Evolutionary conservation across 2,113 vertebrate species (phyloP).

Genomic region (Rostratula benghalensis): DNA sequence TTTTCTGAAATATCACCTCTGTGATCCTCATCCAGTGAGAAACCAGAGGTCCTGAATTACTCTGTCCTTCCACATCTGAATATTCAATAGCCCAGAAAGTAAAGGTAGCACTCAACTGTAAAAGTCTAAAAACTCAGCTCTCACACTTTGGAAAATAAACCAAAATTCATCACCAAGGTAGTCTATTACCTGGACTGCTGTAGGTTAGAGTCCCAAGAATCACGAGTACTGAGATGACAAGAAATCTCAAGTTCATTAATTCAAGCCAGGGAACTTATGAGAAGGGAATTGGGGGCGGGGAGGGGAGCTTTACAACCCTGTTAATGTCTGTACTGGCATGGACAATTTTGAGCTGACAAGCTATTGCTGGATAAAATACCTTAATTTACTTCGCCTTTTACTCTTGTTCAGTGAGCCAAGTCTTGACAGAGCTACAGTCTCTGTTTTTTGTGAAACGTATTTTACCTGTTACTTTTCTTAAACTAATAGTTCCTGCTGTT

Average conservation of each 20-base stretch:
- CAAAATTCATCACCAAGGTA: neutral
- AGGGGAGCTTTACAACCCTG: neutral
- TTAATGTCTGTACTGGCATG: neutral
- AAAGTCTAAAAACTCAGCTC: neutral
- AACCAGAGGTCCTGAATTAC: neutral
- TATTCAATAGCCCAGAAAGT: neutral
- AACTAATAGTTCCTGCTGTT: neutral
- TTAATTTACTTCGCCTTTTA: conserved; percentile 2
- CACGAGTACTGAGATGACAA: neutral
- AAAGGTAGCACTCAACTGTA: neutral
- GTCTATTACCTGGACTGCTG: neutral
- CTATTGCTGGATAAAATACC: neutral
- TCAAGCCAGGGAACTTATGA: neutral
- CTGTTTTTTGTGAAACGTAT: neutral
- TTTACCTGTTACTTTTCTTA: neutral
- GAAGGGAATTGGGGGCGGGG: neutral
- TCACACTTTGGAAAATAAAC: neutral
- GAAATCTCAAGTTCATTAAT: neutral
- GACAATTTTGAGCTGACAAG: neutral
- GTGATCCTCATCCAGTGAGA: neutral
- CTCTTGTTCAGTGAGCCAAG: neutral
- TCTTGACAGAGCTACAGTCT: neutral
- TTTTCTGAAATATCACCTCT: neutral
- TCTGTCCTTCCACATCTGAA: neutral
- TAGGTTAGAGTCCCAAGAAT: neutral